A percentile compares a stretch with the other conserved stretches of the same genome.
These are phyloP conservation scores for Thamnaconus septentrionalis DNA, from an alignment of 2,113 vertebrate genomes.

Conservation along the genomic window DNA sequence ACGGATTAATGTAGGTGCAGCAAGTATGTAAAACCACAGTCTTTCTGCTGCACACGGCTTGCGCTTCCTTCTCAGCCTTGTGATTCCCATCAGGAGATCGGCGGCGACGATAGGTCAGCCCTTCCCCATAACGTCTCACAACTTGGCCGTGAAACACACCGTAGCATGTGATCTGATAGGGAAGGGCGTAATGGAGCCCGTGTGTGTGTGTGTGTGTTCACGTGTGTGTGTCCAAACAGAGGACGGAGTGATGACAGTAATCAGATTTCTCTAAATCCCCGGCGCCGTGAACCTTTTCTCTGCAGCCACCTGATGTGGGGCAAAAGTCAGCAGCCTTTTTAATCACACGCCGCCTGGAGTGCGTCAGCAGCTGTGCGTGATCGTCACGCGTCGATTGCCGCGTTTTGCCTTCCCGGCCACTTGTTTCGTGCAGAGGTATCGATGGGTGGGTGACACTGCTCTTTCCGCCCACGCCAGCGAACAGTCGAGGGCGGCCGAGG, in stretches of 20 bases:
- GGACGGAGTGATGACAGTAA: slow-evolving; percentile 24
- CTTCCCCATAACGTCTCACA: slow-evolving; percentile 41
- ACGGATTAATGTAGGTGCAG: slow-evolving; percentile 4
- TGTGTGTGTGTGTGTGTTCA: slow-evolving; percentile 1
- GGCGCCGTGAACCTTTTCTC: no score
- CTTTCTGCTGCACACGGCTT: background rate
- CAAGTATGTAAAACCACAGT: slow-evolving; percentile 20
- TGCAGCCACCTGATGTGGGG: no score
- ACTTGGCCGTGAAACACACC: slow-evolving; percentile 47
- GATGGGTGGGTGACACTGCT: no score
- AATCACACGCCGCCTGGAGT: no score
- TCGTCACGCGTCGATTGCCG: no score
- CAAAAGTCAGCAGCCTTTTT: no score
- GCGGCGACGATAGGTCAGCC: slow-evolving; percentile 27
- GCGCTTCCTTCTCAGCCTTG: slow-evolving; percentile 23
- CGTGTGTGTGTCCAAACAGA: background rate
- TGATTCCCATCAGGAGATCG: slow-evolving; percentile 59
- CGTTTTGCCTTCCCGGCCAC: no score
- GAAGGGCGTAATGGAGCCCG: slow-evolving; percentile 15
- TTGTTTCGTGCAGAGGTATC: no score
- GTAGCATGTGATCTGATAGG: slow-evolving; percentile 50
- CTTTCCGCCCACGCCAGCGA: background rate
- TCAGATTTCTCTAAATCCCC: slow-evolving; percentile 45
- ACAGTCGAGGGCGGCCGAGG: slow-evolving; percentile 14
- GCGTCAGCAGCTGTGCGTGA: no score